Evolutionary conservation across 2,797 vertebrate species (phyloP), one percentile per base, ranked within the genome.

Genomic region (Falco columbarius): DNA sequence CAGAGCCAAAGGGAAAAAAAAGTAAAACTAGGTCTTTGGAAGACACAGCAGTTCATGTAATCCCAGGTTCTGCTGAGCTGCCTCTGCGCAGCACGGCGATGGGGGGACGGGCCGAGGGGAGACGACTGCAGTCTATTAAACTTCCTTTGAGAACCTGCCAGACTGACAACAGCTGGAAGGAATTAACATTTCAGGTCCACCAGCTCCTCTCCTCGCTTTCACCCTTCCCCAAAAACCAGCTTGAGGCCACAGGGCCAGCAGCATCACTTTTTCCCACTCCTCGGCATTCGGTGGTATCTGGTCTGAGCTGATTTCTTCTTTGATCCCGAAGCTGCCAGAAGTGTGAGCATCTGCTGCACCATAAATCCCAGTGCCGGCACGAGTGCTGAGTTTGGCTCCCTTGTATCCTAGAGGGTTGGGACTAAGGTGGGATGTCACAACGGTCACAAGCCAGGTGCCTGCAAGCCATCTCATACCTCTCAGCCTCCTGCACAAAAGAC

Each of bases 111-210:
- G 89, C 86, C 0, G 77, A 95, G 87, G 86, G 88, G 97, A 93
- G 95, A 71, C 82, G 66, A 62, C 96, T 96, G 97, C 95, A 97
- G 95, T 96, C 97, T 94, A 96, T 97, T 96, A 97, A 97, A 95
- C 94, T 96, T 95, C 95, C 96, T 97, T 97, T 97, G 97, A 97
- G 97, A 96, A 84, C 63, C 96, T 96, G 97, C 97, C 97, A 97
- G 95, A 19, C 95, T 96, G 96, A 97, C 96, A 96, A 24, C 97
- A 97, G 97, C 97, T 97, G 97, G 97, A 97, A 97, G 95, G 93
- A 97, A 97, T 97, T 97, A 97, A 77, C 76, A 12, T 82, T 73
- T 75, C 74, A 11, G 95, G 96, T 91, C 96, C 95, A 76, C 87
- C 97, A 62, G 92, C 96, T 95, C 79, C 89, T 92, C 90, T 65